Percentiles rank a stretch among this genome's conserved stretches.
These are phyloP conservation scores for Oconnorella tubifera DNA, from an alignment of 2,888 invertebrate species.

Conservation along the genomic window DNA sequence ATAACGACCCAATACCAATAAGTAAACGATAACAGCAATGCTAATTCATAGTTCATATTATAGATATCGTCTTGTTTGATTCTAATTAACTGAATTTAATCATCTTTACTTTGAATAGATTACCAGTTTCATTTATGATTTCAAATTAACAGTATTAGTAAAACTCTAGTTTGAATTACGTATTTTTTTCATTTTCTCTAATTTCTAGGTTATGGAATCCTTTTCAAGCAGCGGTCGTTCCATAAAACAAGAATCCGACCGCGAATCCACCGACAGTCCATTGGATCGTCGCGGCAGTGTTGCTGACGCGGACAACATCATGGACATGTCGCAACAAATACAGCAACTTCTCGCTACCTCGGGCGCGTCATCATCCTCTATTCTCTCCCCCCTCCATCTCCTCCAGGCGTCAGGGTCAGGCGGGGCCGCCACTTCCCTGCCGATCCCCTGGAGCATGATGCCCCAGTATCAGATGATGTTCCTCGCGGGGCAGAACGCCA, in stretches of 20 bases:
- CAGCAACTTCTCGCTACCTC: slow-evolving; percentile 17
- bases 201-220: background rate
- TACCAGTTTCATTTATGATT: too few species aligned
- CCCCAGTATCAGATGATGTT: slow-evolving; percentile 23
- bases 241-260: slow-evolving; percentile 2
- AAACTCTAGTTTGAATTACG: too few species aligned
- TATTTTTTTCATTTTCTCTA: too few species aligned
- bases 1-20: too few species aligned
- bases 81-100: too few species aligned
- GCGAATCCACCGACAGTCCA: background rate
- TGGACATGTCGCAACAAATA: slow-evolving; percentile 22
- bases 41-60: too few species aligned
- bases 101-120: too few species aligned
- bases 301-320: slow-evolving; percentile 11
- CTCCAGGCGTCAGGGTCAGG: slow-evolving; percentile 17
- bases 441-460: slow-evolving; percentile 16
- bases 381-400: slow-evolving; percentile 21
- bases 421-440: slow-evolving; percentile 15
- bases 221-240: slow-evolving; percentile 1
- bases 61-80: too few species aligned
- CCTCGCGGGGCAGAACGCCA: slow-evolving; percentile 12
- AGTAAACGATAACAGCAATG: too few species aligned
- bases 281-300: background rate
- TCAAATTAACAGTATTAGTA: too few species aligned
- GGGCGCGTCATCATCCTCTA: background rate